Base-by-base conservation (phyloP, 2,888 invertebrate genomes). In the Lochmaea crataegi region DNA sequence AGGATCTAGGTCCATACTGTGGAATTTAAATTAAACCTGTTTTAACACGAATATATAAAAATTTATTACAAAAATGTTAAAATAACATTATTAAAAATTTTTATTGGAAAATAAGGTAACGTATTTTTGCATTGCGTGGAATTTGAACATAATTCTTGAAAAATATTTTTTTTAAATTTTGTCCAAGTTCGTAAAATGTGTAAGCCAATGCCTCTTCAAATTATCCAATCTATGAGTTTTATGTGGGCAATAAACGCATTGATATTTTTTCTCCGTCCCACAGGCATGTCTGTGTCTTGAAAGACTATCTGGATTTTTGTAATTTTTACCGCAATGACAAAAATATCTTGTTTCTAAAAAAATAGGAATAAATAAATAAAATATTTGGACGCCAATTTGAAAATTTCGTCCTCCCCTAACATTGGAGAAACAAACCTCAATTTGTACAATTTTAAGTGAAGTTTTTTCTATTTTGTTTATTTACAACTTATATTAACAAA, bases 251-350 rank as follows among this genome's bases (percentile, higher is more conserved):
- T 80, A 53, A 3, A 68, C 73, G 38, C 77, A 77, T 14, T 72
- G 64, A 48, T 65, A 78, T 57, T 77, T 78, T 57, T 81, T 82
- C 67, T 81, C 82, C 6, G 45, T 65, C 11, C 81, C 81, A 61
- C 82, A 82, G 63, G 81, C 80, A 14, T 74, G 70, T 60, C 63
- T 77, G 61, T 82, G 82, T n/a, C 82, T 76, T 41, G 75, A 77
- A 18, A 82, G 65, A 68, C 81, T 81, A 71, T 80, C 80, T 0
- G 78, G 78, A 63, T 80, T 79, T 74, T 82, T 81, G 73, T 82
- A 82, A 65, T 68, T 78, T 68, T 73, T 79, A n/a, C 81, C 81
- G 65, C 82, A 82, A 12, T 73, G 68, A 9, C 74, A 64, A 53
- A 68, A 65, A 18, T 66, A 48, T 22, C 60, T 45, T 18, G n/a